Conservation (phyloP, 2,797 vertebrate genomes). For the Melanotaenia boesemani region DNA sequence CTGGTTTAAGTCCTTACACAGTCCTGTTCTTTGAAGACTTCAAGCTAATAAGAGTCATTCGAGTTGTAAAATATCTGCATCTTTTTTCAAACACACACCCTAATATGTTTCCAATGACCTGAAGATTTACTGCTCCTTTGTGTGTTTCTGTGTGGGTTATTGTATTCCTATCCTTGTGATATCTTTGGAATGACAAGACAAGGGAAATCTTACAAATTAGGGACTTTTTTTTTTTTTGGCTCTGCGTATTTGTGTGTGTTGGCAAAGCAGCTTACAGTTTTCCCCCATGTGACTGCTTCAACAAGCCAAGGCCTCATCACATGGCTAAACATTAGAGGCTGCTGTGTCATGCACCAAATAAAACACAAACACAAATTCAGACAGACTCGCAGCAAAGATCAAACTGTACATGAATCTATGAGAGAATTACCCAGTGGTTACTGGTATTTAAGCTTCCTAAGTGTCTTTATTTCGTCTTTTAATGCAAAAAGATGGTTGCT, state of each 20-base stretch:
- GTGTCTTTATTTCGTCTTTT: conserved; percentile 10
- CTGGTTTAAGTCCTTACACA: conserved; percentile 7
- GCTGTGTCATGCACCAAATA: conserved; percentile 45
- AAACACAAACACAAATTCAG: conserved; percentile 27
- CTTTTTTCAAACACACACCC: conserved; percentile 6
- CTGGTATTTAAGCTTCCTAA: neutral
- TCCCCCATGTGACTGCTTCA: conserved; percentile 57
- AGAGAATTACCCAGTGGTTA: conserved; percentile 5
- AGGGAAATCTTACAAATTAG: conserved; percentile 22
- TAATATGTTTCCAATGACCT: conserved; percentile 28
- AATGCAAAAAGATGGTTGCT: neutral
- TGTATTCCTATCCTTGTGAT: conserved; percentile 18
- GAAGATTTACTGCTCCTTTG: conserved; percentile 1
- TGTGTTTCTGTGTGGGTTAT: conserved; percentile 1
- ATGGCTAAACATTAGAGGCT: conserved; percentile 38
- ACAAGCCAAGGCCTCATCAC: conserved; percentile 57
- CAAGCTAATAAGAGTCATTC: conserved; percentile 16
- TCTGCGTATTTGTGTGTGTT: conserved; percentile 26
- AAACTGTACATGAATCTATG: conserved; percentile 8
- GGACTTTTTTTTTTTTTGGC: conserved; percentile 11
- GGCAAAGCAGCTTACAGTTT: conserved; percentile 23
- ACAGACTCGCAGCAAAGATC: conserved; percentile 17
- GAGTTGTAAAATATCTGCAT: conserved; percentile 23
- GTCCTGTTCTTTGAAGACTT: conserved; percentile 19
- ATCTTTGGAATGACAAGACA: conserved; percentile 27